Conservation (phyloP, 2,113 vertebrate species). For the Leuciscus idus region DNA sequence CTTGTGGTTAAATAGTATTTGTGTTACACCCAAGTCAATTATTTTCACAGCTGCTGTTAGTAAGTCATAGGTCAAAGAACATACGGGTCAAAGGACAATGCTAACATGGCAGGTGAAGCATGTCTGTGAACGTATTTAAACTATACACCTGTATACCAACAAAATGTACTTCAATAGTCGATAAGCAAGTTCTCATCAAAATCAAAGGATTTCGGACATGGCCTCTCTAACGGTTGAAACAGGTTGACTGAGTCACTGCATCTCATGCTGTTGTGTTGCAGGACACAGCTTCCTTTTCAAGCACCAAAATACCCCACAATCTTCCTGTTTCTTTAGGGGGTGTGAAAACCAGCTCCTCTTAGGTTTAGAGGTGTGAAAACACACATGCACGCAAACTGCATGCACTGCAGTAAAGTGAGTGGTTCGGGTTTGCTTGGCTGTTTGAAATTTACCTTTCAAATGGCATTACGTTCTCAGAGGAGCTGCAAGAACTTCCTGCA, state of each 20-base stretch:
- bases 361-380: constrained; percentile 37
- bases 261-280: constrained; percentile 45
- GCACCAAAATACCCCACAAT: constrained; percentile 60
- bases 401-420: background rate
- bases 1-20: background rate
- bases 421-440: background rate
- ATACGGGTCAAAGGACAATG: background rate
- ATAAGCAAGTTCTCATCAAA: background rate
- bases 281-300: constrained; percentile 65
- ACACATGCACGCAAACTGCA: constrained; percentile 15
- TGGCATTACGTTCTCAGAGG: background rate
- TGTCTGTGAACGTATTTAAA: background rate
- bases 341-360: constrained; percentile 66
- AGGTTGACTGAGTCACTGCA: background rate
- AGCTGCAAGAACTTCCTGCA: background rate
- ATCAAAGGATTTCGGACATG: background rate
- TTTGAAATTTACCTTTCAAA: background rate
- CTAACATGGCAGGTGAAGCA: background rate
- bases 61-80: background rate
- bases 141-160: background rate
- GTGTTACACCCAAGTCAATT: background rate
- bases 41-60: background rate
- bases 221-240: background rate
- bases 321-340: constrained; percentile 62
- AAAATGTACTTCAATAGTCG: background rate